Evolutionary conservation across 2,113 vertebrate species (phyloP).

Genomic region (Martes martes): DNA sequence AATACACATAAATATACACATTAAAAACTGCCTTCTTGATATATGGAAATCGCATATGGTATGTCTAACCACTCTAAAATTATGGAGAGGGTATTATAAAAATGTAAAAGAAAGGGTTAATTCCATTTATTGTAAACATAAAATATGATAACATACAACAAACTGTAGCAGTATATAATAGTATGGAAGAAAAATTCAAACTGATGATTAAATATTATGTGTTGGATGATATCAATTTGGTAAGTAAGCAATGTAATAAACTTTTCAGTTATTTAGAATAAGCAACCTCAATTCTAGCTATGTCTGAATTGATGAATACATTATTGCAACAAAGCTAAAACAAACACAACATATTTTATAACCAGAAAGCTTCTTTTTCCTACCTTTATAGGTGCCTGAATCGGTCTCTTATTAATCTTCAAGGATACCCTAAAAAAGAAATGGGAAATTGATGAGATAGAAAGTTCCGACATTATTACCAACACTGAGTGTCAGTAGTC

Average conservation of each 20-base stretch:
- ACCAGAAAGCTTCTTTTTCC: slow-evolving; percentile 5
- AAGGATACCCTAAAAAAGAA: slow-evolving; percentile 48
- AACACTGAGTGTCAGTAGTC: background rate
- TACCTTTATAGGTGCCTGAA: slow-evolving; percentile 50
- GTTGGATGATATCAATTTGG: background rate
- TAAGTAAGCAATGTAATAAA: background rate
- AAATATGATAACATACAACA: background rate
- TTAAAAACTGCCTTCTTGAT: background rate
- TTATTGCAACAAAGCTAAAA: background rate
- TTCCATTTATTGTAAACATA: background rate
- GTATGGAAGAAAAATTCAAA: background rate
- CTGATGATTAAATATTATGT: background rate
- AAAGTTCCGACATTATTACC: background rate
- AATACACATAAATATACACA: background rate
- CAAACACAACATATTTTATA: background rate
- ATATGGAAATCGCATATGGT: background rate
- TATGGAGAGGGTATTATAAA: background rate
- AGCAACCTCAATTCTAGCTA: background rate
- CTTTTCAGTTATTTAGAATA: background rate
- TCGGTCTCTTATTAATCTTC: background rate
- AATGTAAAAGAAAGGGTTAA: background rate
- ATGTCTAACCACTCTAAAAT: background rate
- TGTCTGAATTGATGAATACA: background rate
- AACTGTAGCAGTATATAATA: background rate
- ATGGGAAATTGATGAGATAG: slow-evolving; percentile 18